Base-by-base conservation (phyloP, 2,797 vertebrate genomes). In the Crocidura indochinensis region DNA sequence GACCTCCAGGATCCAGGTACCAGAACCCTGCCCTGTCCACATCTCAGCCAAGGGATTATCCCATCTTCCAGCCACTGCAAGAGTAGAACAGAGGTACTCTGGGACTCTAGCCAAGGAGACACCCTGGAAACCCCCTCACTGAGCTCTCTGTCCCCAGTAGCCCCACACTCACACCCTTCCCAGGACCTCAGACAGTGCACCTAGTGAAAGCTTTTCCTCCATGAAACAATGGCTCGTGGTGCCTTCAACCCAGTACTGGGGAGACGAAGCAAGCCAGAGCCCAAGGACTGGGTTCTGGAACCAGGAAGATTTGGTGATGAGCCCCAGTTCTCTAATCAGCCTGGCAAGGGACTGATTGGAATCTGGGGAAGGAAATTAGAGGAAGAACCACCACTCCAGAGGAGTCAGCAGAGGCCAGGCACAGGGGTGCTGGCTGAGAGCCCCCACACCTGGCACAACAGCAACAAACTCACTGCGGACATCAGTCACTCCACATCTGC, bases 361-460 rank as follows among this genome's bases (percentile, higher is more conserved):
- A 51, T n/a, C 20, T 11, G 11, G 11, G 5, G 49, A 46, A 69
- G 75, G 17, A 44, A 19, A 4, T 0, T 2, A 1, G 2, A 6
- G 49, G n/a, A 72, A 53, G 7, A n/a, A n/a, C n/a, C n/a, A n/a
- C n/a, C n/a, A n/a, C n/a, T n/a, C n/a, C n/a, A n/a, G 49, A 51
- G 49, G 51, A 53, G 51, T 15, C 15, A 15, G 51, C 29, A 62
- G 17, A 27, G 62, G 73, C 60, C 27, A 29, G 29, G 47, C 27
- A 17, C 65, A 11, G 64, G 17, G 80, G 27, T 27, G 51, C 51
- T 53, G 9, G 51, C 51, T 15, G 15, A 15, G 15, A 15, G 4
- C 51, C 51, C 51, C 9, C 51, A 53, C 51, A 53, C 9, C 51
- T 53, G 51, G 51, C 9, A 10, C 51, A 53, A 53, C 9, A n/a